Evolutionary conservation across 2,113 vertebrate genomes (phyloP).

Genomic region (Apteryx mantelli): DNA sequence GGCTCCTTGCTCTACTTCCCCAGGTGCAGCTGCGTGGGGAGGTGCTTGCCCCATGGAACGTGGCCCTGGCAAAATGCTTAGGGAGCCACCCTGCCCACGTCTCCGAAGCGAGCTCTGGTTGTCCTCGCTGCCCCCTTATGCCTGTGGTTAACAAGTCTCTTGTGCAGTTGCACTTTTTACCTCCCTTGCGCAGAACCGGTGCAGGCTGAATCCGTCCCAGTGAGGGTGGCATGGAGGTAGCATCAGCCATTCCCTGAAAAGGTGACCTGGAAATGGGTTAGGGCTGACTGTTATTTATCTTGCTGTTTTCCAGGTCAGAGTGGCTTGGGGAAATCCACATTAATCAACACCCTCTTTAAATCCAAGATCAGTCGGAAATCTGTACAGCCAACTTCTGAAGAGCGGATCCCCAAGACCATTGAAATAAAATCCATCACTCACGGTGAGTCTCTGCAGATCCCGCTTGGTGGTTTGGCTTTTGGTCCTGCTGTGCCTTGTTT

Average conservation of each 20-base stretch:
- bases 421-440: conserved; percentile 98
- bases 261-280: not conserved
- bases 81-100: not conserved
- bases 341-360: conserved; percentile 99
- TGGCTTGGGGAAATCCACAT: conserved; percentile 95
- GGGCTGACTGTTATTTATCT: not conserved
- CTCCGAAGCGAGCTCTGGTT: not conserved
- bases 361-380: conserved; percentile 98
- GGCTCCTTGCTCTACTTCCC: not conserved
- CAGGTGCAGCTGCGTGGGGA: not conserved
- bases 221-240: not conserved
- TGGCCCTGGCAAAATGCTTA: not conserved
- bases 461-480: not conserved
- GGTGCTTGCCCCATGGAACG: not conserved
- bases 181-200: rapidly evolving
- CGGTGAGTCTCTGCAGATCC: conserved; percentile 76
- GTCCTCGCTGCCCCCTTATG: not conserved
- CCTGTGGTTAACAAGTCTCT: not conserved
- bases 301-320: conserved; percentile 88
- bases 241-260: not conserved
- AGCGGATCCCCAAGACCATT: conserved; percentile 95
- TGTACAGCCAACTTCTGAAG: conserved; percentile 84
- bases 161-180: not conserved
- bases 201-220: not conserved
- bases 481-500: not conserved